Base-by-base conservation (phyloP, 1,140 invertebrate species). In the Hestina assimilis region DNA sequence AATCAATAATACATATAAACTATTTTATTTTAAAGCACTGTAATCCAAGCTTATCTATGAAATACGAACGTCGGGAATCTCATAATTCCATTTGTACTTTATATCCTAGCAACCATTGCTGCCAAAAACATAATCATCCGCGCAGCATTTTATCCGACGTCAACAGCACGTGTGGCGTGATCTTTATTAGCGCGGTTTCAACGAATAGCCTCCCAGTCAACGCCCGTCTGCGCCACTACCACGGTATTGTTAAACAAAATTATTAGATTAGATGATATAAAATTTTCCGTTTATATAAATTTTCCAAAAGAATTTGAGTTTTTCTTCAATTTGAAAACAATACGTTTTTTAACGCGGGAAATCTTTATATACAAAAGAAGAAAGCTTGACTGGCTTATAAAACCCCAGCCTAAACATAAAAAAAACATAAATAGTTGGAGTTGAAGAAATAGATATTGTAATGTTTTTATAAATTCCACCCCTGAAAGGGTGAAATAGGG, bases 111-210 rank as follows among this genome's bases (percentile, higher is more conserved):
- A 20, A 47, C n/a, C 23, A 19, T 14, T 24, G 28, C 12, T 43
- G 51, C 21, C 40, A 35, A 31, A 50, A 50, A 24, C 33, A 35
- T 20, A 46, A 55, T 55, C 29, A 14, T 29, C 29, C 19, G 57
- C 26, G 45, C 62, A 61, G 26, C 63, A 68, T 69, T 69, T 71
- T 62, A 59, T 33, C 41, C 51, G 35, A 38, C 61, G 59, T 67
- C 62, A 57, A 19, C 38, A 31, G 59, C 66, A 74, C 68, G 63
- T 66, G 68, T 45, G 28, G 59, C 66, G 73, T 63, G 63, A 64
- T 72, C 68, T 77, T 79, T 76, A 79, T 79, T 76, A 79, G 65
- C 57, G 61, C 66, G 61, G 64, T 63, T 63, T 60, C 66, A 65
- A 75, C 74, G 76, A 79, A 79, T 76, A 72, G 54, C 59, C 52